Percentiles rank a stretch among this genome's conserved stretches.
Evolutionary conservation across 2,888 invertebrate species (phyloP).

Genomic region (Eupithecia exiguata): DNA sequence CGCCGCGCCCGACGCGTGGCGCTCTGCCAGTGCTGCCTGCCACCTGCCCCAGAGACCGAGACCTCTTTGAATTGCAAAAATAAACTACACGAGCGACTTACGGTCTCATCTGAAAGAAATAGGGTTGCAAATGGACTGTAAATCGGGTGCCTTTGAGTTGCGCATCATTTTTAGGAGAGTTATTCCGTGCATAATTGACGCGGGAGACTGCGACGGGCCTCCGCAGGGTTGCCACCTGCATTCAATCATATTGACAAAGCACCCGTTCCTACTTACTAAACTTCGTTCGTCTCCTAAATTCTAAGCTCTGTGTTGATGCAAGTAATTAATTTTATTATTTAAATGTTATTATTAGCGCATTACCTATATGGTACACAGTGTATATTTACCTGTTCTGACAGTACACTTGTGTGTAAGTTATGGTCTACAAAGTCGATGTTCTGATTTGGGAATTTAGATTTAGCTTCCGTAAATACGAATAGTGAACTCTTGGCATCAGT

Average conservation of each 20-base stretch:
- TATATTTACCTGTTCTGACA: not conserved
- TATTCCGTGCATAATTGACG: constrained; percentile 58
- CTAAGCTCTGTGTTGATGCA: not conserved
- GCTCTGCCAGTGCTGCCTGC: not conserved
- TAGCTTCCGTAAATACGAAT: not conserved
- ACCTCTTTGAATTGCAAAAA: constrained; percentile 51
- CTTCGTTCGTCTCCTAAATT: not conserved
- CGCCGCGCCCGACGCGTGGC: constrained; percentile 2
- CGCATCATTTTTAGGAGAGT: constrained; percentile 51
- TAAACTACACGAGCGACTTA: constrained; percentile 11
- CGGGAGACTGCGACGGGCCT: not conserved
- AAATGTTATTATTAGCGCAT: too few species aligned
- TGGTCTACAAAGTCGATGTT: not conserved
- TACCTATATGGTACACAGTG: not conserved
- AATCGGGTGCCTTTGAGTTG: constrained; percentile 38
- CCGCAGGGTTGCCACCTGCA: not conserved
- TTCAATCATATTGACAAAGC: not conserved
- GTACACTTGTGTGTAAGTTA: not conserved
- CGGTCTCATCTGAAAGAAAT: constrained; percentile 22
- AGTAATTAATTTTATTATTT: not conserved
- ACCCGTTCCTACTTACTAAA: too few species aligned
- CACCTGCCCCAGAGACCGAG: constrained; percentile 44
- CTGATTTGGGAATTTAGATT: not conserved
- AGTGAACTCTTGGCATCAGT: not conserved
- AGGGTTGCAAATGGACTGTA: constrained; percentile 34